A percentile compares a stretch with the other conserved stretches of the same genome.
Evolutionary conservation across 2,888 invertebrate genomes (phyloP).

Genomic region (Rhagonycha lutea): DNA sequence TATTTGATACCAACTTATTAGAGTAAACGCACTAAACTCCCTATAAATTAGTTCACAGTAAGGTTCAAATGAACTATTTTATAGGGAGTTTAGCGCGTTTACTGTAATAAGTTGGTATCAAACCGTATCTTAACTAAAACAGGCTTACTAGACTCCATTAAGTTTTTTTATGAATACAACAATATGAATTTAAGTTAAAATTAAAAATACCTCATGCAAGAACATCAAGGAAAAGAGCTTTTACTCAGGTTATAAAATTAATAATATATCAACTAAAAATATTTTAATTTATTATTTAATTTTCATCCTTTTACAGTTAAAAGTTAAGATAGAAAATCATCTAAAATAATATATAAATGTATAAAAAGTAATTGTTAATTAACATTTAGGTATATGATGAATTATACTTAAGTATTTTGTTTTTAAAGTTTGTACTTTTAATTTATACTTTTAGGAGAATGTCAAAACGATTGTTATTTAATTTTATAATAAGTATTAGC

Average conservation of each 20-base stretch:
- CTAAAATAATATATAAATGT: not conserved
- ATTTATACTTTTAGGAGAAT: not conserved
- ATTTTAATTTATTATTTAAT: not conserved
- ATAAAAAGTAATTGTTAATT: not conserved
- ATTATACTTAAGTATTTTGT: not conserved
- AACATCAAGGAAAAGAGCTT: not conserved
- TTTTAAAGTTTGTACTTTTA: constrained; percentile 2
- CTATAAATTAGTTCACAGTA: no score
- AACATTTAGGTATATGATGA: not conserved
- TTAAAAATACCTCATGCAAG: not conserved
- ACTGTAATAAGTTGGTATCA: no score
- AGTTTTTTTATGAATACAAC: no score
- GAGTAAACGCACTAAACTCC: no score
- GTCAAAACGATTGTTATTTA: not conserved
- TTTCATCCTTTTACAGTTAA: not conserved
- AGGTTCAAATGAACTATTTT: no score
- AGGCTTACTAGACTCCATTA: no score
- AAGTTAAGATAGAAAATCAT: not conserved
- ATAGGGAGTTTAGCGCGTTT: no score
- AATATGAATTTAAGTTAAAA: not conserved
- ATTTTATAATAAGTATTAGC: not conserved
- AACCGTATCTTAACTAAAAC: no score
- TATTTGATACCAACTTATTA: no score
- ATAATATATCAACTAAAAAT: not conserved
- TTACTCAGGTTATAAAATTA: not conserved